These are phyloP conservation scores for Staurois parvus DNA, from an alignment of 2,797 vertebrate genomes.

Conservation along the genomic window DNA sequence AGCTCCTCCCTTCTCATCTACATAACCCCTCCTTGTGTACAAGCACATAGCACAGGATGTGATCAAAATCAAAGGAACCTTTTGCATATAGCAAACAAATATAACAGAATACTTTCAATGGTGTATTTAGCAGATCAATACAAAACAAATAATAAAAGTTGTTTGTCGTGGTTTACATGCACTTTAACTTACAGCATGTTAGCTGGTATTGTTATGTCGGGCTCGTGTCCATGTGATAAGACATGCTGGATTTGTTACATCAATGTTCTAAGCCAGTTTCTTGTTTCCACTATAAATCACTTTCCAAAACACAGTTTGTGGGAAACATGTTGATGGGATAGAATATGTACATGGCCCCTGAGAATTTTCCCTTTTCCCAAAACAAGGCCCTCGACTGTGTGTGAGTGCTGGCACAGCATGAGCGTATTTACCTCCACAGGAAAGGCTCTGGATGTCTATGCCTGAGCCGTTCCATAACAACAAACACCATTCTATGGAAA, in stretches of 20 bases:
- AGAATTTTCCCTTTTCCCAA: conserved; percentile 18
- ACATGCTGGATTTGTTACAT: neutral
- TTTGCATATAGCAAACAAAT: too few relatives aligned
- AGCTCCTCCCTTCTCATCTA: too few relatives aligned
- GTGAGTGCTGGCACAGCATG: conserved; percentile 12
- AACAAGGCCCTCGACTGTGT: conserved; percentile 4
- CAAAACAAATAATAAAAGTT: too few relatives aligned
- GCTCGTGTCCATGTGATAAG: neutral
- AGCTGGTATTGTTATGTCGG: neutral
- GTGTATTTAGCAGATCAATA: too few relatives aligned
- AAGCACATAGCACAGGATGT: too few relatives aligned
- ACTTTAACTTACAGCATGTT: too few relatives aligned
- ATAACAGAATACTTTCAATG: too few relatives aligned
- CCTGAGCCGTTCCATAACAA: conserved; percentile 8
- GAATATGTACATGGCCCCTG: neutral
- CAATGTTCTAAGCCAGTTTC: neutral
- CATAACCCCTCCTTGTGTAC: too few relatives aligned
- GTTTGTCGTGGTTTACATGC: too few relatives aligned
- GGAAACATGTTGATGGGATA: neutral
- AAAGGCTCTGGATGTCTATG: conserved; percentile 19
- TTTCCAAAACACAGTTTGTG: neutral
- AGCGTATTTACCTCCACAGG: conserved; percentile 47
- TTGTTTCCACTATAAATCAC: neutral
- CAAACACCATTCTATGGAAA: conserved; percentile 33
- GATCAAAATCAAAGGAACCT: too few relatives aligned